A percentile compares a stretch with the other conserved stretches of the same genome.
Conservation (phyloP, 2,888 invertebrate genomes). For the Melieria picta region DNA sequence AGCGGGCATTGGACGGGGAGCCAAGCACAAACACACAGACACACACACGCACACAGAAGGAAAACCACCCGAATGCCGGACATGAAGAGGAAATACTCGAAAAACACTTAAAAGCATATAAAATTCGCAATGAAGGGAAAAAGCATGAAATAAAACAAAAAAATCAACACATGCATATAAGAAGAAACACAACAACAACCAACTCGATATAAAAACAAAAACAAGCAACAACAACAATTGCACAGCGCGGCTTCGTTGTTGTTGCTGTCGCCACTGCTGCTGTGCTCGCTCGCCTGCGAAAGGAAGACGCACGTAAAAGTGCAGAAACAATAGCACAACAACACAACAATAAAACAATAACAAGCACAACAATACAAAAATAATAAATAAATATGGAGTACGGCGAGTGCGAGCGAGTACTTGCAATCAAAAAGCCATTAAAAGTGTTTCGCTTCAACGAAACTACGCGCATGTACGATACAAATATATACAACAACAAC, state of each 20-base stretch:
- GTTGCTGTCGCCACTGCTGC: not conserved
- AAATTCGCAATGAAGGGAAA: slow-evolving; percentile 48
- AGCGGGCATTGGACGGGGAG: slow-evolving; percentile 37
- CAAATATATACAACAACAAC: slow-evolving; percentile 47
- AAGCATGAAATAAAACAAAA: slow-evolving; percentile 36
- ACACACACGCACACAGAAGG: not conserved
- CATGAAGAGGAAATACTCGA: not conserved
- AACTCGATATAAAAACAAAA: slow-evolving; percentile 53
- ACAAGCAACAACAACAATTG: slow-evolving; percentile 45
- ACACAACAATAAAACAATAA: slow-evolving; percentile 41
- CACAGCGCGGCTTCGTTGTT: slow-evolving; percentile 16
- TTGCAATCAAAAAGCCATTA: slow-evolving; percentile 64
- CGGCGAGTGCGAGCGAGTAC: not conserved
- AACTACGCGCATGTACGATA: slow-evolving; percentile 33
- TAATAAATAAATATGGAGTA: not conserved
- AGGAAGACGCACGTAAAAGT: too few species aligned
- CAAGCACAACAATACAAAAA: slow-evolving; percentile 33
- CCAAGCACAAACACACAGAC: not conserved
- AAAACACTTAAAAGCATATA: slow-evolving; percentile 45
- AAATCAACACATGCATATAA: slow-evolving; percentile 8
- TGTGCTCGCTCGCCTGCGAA: too few species aligned
- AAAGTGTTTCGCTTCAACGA: slow-evolving; percentile 63
- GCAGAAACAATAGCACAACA: not conserved
- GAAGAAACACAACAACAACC: slow-evolving; percentile 54
- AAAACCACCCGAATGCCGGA: not conserved